Percentiles rank a stretch among this genome's conserved stretches.
Conservation (phyloP, 64 coral and sea anemone genomes). For the Hydrozoanthus tunicans region DNA sequence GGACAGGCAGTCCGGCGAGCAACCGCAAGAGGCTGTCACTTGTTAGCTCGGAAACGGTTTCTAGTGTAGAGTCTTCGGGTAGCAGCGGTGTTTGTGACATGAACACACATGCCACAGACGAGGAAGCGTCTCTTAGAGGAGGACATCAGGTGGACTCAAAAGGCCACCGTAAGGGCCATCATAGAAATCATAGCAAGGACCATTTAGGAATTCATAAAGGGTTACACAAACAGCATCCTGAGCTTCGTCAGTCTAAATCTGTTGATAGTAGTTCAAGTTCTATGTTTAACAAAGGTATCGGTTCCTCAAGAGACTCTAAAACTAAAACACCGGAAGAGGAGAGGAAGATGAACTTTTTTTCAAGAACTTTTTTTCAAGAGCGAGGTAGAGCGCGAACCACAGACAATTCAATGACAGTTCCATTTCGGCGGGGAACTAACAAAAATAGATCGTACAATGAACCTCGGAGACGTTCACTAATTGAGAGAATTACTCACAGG, state of each 20-base stretch:
- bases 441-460: slow-evolving; percentile 57
- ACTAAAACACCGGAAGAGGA: slow-evolving; percentile 36
- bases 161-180: slow-evolving; percentile 43
- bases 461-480: slow-evolving; percentile 68
- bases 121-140: slow-evolving; percentile 61
- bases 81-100: slow-evolving; percentile 85
- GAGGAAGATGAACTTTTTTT: slow-evolving; percentile 58
- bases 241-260: slow-evolving; percentile 25
- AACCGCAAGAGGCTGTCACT: slow-evolving; percentile 76
- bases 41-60: slow-evolving; percentile 67
- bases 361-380: slow-evolving; percentile 41
- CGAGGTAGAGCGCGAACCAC: slow-evolving; percentile 38
- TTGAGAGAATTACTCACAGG: slow-evolving; percentile 67
- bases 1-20: slow-evolving; percentile 40
- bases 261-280: not conserved
- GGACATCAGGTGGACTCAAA: slow-evolving; percentile 10
- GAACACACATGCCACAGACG: slow-evolving; percentile 59
- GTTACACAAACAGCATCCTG: slow-evolving; percentile 7
- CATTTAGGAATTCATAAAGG: slow-evolving; percentile 35
- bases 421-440: slow-evolving; percentile 34
- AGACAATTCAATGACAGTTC: slow-evolving; percentile 45
- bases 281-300: not conserved
- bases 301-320: slow-evolving; percentile 5
- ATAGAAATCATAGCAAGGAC: slow-evolving; percentile 43
- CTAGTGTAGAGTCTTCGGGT: slow-evolving; percentile 72